phyloP scores from a whole-genome alignment of 37 sponge, comb jelly and placozoan genomes.

The Ephydatia muelleri region DNA sequence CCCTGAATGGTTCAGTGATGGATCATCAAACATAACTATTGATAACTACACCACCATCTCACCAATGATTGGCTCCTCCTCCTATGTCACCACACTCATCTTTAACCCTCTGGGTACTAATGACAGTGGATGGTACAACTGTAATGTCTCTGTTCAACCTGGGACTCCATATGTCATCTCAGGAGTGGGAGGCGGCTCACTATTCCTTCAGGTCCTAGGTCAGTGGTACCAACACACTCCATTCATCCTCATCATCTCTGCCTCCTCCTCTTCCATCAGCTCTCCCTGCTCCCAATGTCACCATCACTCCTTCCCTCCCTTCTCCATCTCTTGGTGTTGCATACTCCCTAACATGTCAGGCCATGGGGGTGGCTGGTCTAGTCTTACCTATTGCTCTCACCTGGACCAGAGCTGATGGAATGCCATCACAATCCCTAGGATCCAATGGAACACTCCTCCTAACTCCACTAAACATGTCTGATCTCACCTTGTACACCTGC shows the following conservation, averaged over 20 bases:
- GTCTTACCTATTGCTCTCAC: not conserved
- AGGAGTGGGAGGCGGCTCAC: not conserved
- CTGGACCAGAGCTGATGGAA: not conserved
- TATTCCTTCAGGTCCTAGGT: not conserved
- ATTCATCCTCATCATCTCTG: not conserved
- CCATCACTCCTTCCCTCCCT: not conserved
- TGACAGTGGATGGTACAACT: slow-evolving; percentile 45
- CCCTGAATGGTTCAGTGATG: not conserved
- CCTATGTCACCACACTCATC: not conserved
- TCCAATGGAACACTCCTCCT: not conserved
- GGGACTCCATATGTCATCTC: not conserved
- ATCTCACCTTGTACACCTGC: not conserved
- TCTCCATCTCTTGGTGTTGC: not conserved
- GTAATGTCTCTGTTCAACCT: slow-evolving; percentile 18
- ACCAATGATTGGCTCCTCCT: not conserved
- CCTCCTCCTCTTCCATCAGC: not conserved
- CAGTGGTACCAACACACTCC: not conserved
- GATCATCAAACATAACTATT: not conserved
- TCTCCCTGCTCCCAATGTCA: not conserved
- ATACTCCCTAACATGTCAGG: not conserved
- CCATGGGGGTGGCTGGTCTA: not conserved
- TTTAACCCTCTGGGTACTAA: not conserved
- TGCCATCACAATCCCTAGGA: not conserved
- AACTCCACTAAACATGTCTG: not conserved
- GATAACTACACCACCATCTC: not conserved